phyloP scores from a whole-genome alignment of 92 coral and sea anemone species.

The Epizoanthus illoricatus region DNA sequence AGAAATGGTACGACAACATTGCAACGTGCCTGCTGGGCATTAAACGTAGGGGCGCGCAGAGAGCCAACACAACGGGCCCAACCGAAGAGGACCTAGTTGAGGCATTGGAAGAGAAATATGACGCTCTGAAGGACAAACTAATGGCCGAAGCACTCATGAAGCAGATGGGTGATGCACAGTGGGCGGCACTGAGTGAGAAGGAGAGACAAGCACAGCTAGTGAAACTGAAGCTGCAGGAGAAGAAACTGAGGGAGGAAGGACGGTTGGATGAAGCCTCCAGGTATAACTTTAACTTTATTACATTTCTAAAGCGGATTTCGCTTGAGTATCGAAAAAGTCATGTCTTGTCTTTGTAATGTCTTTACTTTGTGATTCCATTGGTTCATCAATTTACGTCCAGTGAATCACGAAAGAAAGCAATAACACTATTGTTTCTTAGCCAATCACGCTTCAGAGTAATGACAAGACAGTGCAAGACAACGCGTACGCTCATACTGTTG shows the following conservation, averaged over 20 bases:
- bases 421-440: no score
- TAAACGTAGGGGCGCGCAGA: slow-evolving; percentile 61
- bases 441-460: no score
- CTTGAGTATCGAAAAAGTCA: no score
- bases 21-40: slow-evolving; percentile 88
- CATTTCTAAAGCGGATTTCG: no score
- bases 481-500: no score
- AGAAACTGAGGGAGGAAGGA: slow-evolving; percentile 85
- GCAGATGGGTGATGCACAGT: slow-evolving; percentile 92
- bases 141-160: slow-evolving; percentile 89
- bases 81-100: slow-evolving; percentile 92
- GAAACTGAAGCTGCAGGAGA: slow-evolving; percentile 90
- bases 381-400: no score
- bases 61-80: slow-evolving; percentile 61
- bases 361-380: no score
- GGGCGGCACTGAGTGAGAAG: slow-evolving; percentile 90
- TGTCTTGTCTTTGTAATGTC: no score
- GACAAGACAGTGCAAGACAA: no score
- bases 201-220: slow-evolving; percentile 85
- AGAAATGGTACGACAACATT: slow-evolving; percentile 98
- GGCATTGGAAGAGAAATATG: slow-evolving; percentile 95
- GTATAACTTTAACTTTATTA: slow-evolving; percentile 25
- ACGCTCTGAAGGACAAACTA: slow-evolving; percentile 91
- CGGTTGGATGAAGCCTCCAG: slow-evolving; percentile 95
- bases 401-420: no score